Conservation (phyloP, 92 coral and sea anemone genomes). For the Zoanthus solanderi region DNA sequence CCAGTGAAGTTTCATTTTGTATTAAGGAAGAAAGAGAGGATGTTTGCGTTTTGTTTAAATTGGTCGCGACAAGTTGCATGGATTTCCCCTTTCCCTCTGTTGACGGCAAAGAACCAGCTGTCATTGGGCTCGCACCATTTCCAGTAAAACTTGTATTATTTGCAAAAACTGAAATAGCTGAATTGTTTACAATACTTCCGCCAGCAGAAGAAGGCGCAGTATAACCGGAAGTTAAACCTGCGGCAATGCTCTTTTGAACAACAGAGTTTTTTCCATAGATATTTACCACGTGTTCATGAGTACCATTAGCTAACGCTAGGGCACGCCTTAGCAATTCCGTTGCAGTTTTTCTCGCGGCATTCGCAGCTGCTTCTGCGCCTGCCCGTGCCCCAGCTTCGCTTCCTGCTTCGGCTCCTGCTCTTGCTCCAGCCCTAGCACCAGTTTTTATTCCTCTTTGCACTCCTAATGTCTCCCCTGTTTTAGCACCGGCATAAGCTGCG, state of each 20-base stretch:
- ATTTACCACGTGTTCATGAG: slow-evolving; percentile 13
- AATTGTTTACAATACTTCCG: not conserved
- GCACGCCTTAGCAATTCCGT: slow-evolving; percentile 66
- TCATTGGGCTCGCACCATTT: not conserved
- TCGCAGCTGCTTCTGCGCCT: slow-evolving; percentile 57
- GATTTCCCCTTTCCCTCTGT: not conserved
- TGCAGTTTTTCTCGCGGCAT: slow-evolving; percentile 35
- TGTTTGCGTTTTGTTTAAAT: not conserved
- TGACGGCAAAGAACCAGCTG: not conserved
- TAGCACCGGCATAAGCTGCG: slow-evolving; percentile 76
- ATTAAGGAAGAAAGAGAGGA: not conserved
- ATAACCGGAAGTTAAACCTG: not conserved
- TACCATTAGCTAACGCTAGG: slow-evolving; percentile 24
- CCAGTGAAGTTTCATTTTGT: not conserved
- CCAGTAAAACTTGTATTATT: not conserved
- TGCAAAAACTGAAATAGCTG: not conserved
- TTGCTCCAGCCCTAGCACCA: slow-evolving; percentile 53
- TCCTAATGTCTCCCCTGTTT: slow-evolving; percentile 70
- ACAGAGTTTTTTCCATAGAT: slow-evolving; percentile 15
- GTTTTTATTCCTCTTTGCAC: slow-evolving; percentile 41
- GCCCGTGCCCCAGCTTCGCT: slow-evolving; percentile 50
- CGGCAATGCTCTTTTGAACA: not conserved
- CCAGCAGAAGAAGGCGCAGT: not conserved
- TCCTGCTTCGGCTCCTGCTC: slow-evolving; percentile 55
- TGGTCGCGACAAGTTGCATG: not conserved